Conservation (phyloP, 2,888 invertebrate species). For the Nebria salina region DNA sequence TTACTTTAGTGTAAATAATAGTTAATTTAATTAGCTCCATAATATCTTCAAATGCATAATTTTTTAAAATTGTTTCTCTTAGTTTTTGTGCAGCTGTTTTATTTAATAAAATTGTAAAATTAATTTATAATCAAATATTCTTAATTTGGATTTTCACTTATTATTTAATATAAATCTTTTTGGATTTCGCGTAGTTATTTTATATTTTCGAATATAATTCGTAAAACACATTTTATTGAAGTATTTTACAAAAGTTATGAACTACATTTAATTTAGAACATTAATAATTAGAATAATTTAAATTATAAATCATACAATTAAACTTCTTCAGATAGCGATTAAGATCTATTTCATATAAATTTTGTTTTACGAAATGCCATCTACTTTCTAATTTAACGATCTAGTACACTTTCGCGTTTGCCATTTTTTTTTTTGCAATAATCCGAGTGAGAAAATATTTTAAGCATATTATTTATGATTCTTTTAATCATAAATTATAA, state of each 20-base stretch:
- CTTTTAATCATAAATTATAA: too few species aligned
- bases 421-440: neutral
- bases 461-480: too few species aligned
- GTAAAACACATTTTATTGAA: too few species aligned
- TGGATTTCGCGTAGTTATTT: neutral
- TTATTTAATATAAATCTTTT: too few species aligned
- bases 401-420: neutral
- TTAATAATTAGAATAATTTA: too few species aligned
- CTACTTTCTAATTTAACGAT: conserved; percentile 14
- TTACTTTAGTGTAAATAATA: neutral
- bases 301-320: too few species aligned
- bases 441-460: neutral
- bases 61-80: neutral
- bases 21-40: neutral
- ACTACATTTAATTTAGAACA: neutral
- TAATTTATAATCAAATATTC: too few species aligned
- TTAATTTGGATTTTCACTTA: too few species aligned
- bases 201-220: neutral
- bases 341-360: conserved; percentile 2
- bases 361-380: conserved; percentile 10
- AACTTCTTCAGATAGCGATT: neutral
- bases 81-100: neutral
- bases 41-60: neutral
- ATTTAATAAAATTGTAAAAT: too few species aligned
- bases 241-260: neutral